Evolutionary conservation across 2,113 vertebrate species (phyloP).

Genomic region (Notechis scutatus): DNA sequence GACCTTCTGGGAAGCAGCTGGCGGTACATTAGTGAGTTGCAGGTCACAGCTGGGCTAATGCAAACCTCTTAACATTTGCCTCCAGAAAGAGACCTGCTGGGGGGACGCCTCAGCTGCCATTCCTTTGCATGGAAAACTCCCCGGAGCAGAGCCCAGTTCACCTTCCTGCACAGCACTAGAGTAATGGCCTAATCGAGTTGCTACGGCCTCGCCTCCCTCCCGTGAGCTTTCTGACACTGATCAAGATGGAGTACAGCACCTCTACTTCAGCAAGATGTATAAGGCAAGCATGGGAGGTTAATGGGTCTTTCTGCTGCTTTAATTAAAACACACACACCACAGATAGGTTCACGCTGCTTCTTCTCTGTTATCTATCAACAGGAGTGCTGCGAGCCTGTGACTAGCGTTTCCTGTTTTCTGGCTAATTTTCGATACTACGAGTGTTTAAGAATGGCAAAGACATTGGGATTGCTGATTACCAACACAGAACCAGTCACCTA

Average conservation of each 20-base stretch:
- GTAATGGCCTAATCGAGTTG: slow-evolving; percentile 18
- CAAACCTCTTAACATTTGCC: slow-evolving; percentile 33
- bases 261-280: slow-evolving; percentile 11
- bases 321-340: slow-evolving; percentile 18
- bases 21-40: slow-evolving; percentile 27
- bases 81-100: slow-evolving; percentile 17
- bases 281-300: slow-evolving; percentile 19
- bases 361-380: slow-evolving; percentile 10
- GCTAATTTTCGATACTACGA: background rate
- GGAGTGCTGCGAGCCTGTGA: background rate
- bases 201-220: slow-evolving; percentile 8
- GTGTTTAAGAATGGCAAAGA: background rate
- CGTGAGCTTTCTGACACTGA: slow-evolving; percentile 20
- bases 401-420: background rate
- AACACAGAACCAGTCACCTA: background rate
- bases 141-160: slow-evolving; percentile 12
- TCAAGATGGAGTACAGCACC: slow-evolving; percentile 25
- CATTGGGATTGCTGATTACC: background rate
- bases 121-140: slow-evolving; percentile 9
- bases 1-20: slow-evolving; percentile 31
- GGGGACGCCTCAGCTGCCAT: slow-evolving; percentile 20
- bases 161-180: slow-evolving; percentile 7
- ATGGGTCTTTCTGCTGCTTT: slow-evolving; percentile 31
- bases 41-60: slow-evolving; percentile 35
- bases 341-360: background rate